phyloP scores from a whole-genome alignment of 2,888 invertebrate species.

The Limulus polyphemus region DNA sequence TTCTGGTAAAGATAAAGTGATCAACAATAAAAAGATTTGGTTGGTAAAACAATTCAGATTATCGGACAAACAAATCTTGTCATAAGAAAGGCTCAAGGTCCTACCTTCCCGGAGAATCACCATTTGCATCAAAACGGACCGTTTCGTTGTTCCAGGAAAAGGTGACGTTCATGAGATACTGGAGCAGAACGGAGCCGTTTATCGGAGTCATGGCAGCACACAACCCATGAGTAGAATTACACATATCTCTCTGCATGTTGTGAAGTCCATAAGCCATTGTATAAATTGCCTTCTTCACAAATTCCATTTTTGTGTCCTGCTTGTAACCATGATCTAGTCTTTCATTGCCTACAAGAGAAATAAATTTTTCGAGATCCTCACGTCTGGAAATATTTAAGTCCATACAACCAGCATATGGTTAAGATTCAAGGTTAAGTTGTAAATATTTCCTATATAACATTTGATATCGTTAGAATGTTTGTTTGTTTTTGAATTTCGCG shows the following conservation, averaged over 20 bases:
- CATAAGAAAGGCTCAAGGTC: slow-evolving; percentile 16
- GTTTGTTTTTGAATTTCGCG: no score
- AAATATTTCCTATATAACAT: no score
- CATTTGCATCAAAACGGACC: slow-evolving; percentile 58
- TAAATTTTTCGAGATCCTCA: no score
- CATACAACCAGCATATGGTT: no score
- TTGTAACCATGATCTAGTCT: slow-evolving; percentile 46
- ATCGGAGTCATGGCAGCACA: slow-evolving; percentile 56
- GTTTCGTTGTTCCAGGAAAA: slow-evolving; percentile 51
- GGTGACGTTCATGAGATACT: slow-evolving; percentile 55
- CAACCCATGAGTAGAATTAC: slow-evolving; percentile 42
- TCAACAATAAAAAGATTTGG: no score
- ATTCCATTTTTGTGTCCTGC: slow-evolving; percentile 64
- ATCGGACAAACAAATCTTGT: no score
- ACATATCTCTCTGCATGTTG: slow-evolving; percentile 52
- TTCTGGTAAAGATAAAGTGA: no score
- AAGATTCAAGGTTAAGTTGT: no score
- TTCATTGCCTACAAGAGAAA: slow-evolving; percentile 28
- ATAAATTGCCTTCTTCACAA: slow-evolving; percentile 63
- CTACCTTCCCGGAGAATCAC: slow-evolving; percentile 64
- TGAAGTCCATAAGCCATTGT: slow-evolving; percentile 61
- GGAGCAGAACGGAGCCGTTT: slow-evolving; percentile 55
- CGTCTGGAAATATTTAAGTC: no score
- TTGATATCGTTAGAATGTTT: no score
- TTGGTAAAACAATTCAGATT: no score